Conservation (phyloP, 2,888 invertebrate genomes). For the Drosophila melanosoma region DNA sequence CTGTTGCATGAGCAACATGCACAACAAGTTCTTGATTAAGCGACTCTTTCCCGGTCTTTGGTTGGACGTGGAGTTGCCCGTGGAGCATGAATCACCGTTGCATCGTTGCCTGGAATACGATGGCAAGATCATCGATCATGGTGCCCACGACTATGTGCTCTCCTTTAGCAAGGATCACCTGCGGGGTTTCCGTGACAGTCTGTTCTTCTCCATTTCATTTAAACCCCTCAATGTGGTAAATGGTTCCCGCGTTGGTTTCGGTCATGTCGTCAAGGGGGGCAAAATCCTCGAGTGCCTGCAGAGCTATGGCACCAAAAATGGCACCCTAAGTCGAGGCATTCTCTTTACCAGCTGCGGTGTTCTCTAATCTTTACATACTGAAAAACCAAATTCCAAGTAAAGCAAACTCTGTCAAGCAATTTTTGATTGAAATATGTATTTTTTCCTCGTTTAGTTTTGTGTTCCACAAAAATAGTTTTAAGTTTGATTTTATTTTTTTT, state of each 20-base stretch:
- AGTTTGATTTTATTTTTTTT: neutral
- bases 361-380: conserved; percentile 24
- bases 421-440: too few species aligned
- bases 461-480: neutral
- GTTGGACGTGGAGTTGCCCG: conserved; percentile 64
- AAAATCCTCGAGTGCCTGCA: conserved; percentile 71
- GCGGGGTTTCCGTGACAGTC: conserved; percentile 52
- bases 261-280: conserved; percentile 70
- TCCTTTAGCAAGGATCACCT: conserved; percentile 65
- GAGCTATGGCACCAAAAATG: conserved; percentile 79
- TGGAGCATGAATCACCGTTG: conserved; percentile 32
- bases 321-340: conserved; percentile 70
- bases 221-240: conserved; percentile 75
- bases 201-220: conserved; percentile 76
- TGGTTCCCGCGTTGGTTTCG: conserved; percentile 76
- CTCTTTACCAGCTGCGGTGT: conserved; percentile 71
- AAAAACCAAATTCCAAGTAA: conserved; percentile 24
- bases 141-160: conserved; percentile 48
- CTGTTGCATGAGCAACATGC: conserved; percentile 61
- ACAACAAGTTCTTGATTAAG: conserved; percentile 58
- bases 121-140: conserved; percentile 65
- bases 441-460: neutral
- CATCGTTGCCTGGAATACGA: conserved; percentile 59
- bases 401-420: neutral
- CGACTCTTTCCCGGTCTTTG: conserved; percentile 75